phyloP scores from a whole-genome alignment of 2,113 vertebrate species.

The Peucedramus taeniatus region DNA sequence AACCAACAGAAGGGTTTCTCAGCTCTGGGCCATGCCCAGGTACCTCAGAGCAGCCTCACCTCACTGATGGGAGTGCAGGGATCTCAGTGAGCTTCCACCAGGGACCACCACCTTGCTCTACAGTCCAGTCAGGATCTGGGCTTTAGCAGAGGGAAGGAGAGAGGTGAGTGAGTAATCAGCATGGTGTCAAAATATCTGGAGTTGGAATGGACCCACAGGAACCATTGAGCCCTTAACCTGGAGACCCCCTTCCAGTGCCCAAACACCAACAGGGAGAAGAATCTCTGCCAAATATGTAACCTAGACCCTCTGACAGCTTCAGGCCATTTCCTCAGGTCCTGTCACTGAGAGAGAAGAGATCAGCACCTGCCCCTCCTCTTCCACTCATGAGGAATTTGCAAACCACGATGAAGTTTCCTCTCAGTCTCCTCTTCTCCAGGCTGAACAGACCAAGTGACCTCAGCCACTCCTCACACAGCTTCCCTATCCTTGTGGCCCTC shows the following conservation, averaged over 20 bases:
- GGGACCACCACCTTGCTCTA: neutral
- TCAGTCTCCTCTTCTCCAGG: neutral
- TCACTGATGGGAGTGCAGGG: neutral
- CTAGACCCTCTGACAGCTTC: neutral
- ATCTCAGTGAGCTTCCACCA: neutral
- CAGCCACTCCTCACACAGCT: rapidly evolving
- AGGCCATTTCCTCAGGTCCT: neutral
- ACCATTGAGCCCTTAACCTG: neutral
- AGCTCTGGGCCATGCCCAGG: rapidly evolving
- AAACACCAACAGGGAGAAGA: neutral
- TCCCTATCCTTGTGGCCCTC: neutral
- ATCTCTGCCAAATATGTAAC: too few relatives aligned
- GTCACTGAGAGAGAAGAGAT: neutral
- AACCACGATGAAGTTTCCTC: rapidly evolving
- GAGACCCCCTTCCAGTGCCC: neutral
- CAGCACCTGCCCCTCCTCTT: neutral
- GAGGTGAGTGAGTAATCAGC: too few relatives aligned
- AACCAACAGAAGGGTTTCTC: neutral
- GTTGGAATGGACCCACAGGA: neutral
- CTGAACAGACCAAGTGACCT: neutral
- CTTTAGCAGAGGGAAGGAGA: neutral
- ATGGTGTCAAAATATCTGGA: neutral
- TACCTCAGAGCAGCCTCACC: neutral
- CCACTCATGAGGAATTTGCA: neutral
- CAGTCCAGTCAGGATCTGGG: too few relatives aligned